Evolutionary conservation across 2,797 vertebrate species (phyloP), one percentile per base, ranked within the genome.

Genomic region (Nannoperca obscura): DNA sequence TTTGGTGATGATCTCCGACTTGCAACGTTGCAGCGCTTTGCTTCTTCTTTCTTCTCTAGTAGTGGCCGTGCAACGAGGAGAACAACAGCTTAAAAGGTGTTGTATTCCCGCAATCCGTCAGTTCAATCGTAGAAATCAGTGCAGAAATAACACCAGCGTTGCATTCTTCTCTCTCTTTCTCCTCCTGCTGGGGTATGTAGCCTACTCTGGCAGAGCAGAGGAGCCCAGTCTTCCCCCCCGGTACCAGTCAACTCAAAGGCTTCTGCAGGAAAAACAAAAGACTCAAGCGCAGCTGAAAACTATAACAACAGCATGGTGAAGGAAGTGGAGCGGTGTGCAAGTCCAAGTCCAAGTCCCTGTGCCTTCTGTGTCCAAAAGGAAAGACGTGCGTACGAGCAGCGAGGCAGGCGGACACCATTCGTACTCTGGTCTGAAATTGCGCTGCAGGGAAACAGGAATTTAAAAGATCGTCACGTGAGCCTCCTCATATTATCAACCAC

Each of bases 391-490:
- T 75, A 54, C 32, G n/a, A 61, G 66, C n/a, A 67, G 53, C 34
- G 70, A 71, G 15, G 13, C 34, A 54, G 55, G 44, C 73, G 30
- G 65, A 74, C 69, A 44, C 65, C 47, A n/a, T 12, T 50, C 68
- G 82, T 34, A 76, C 91, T 84, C 94, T 91, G 91, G 91, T 89
- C n/a, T n/a, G n/a, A 88, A 87, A 92, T 82, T 89, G 88, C 90
- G 94, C 94, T 92, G 95, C 96, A 90, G 94, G 89, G 94, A 93
- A 94, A 92, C 91, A 81, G 91, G 95, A 93, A 93, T 88, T 90
- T 88, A 92, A 91, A 89, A 85, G 82, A 88, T 69, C n/a, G 90
- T 93, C 94, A 92, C 91, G 88, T 88, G 91, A 93, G 75, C 82
- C 92, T 90, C 86, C 93, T 91, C 93, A 81, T 76, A 88, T 88